Base-by-base conservation (phyloP, 2,888 invertebrate species). In the Leistus spinibarbis region DNA sequence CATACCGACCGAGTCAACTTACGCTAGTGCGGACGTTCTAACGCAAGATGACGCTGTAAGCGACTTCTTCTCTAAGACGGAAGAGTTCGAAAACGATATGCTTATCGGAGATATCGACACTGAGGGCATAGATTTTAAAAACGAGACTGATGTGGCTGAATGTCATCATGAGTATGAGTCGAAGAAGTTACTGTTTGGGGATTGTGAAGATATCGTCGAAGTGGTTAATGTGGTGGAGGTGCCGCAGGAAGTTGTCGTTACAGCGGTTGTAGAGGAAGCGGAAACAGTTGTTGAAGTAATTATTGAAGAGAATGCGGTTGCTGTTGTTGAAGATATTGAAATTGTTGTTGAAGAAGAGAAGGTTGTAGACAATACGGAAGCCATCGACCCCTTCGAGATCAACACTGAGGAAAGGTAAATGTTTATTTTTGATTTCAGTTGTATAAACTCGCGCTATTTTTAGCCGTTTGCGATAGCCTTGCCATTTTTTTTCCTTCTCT, bases 41-140 rank as follows among this genome's bases (percentile, higher is more conserved):
- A 78, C 82, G 79, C 81, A 80, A 82, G 84, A 82, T 81, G 83
- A 81, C 82, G 82, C 82, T 80, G 81, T 81, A 16, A 81, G 82
- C 20, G 79, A 80, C 71, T 80, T 83, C 81, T 83, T 83, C 81
- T 77, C 79, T n/a, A 81, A 81, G 77, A 40, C 75, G 10, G 79
- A 79, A 53, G 80, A 79, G 53, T 81, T 80, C 62, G 79, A 78
- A 40, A 79, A 80, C 60, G 81, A 81, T 19, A 77, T 79, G 57
- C 62, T 77, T 13, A 74, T 78, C n/a, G 69, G 77, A 5, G 73
- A 78, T 19, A 67, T 78, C 24, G 78, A 78, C 60, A 77, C 64
- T 53, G 77, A 77, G 16, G 78, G 77, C 24, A 78, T 82, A 68
- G 80, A 80, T 54, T 80, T 80, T 66, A 81, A 80, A 77, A 76